These are phyloP conservation scores for Hesperophylax magnus DNA, from an alignment of 1,140 invertebrate species.

Conservation along the genomic window DNA sequence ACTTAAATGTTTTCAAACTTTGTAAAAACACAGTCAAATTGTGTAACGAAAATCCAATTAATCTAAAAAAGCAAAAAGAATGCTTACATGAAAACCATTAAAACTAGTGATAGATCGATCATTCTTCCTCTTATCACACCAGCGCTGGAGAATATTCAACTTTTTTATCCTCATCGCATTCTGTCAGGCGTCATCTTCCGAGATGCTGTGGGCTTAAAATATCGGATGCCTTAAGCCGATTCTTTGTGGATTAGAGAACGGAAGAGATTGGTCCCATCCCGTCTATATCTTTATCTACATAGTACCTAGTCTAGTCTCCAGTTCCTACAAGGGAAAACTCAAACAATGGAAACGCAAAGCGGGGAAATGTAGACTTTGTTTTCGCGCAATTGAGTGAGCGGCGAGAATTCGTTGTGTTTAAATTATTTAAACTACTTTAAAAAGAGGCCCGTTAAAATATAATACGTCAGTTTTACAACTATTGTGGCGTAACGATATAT, in stretches of 20 bases:
- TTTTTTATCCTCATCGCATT: not conserved
- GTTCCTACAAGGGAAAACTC: not conserved
- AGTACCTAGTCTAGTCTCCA: too few relatives aligned
- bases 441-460: too few relatives aligned
- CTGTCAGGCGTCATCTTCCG: slow-evolving; percentile 32
- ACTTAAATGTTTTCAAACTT: too few relatives aligned
- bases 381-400: not conserved
- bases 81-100: too few relatives aligned
- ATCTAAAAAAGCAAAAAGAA: too few relatives aligned
- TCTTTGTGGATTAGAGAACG: slow-evolving; percentile 42
- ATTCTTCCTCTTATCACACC: too few relatives aligned
- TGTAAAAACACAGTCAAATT: too few relatives aligned
- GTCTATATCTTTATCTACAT: too few relatives aligned
- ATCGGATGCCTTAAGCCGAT: slow-evolving; percentile 45
- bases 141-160: not conserved
- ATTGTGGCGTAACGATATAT: too few relatives aligned
- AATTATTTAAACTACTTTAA: not conserved
- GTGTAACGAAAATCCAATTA: too few relatives aligned
- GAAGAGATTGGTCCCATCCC: not conserved
- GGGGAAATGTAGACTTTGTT: not conserved
- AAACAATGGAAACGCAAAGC: not conserved
- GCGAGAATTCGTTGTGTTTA: not conserved
- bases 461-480: too few relatives aligned
- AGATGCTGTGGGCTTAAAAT: slow-evolving; percentile 46
- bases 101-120: too few relatives aligned